Conservation (phyloP, 2,113 vertebrate genomes). For the Melanostigma gelatinosum region DNA sequence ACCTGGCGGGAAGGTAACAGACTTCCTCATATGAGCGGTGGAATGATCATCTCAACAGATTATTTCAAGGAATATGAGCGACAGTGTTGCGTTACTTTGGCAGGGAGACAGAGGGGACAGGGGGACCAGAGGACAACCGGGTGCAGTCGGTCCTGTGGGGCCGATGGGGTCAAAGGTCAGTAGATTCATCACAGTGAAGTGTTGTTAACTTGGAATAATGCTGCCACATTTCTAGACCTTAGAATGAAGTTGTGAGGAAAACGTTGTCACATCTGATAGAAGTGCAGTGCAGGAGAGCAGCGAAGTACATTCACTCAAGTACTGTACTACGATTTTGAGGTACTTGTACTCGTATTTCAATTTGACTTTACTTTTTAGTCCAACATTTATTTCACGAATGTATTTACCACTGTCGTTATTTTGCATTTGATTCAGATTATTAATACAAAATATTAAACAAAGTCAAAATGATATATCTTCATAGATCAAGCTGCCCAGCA, state of each 20-base stretch:
- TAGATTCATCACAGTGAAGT: neutral
- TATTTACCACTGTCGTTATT: neutral
- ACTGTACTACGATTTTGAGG: neutral
- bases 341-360: neutral
- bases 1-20: conserved; percentile 78
- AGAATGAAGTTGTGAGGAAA: neutral
- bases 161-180: conserved; percentile 77
- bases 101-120: conserved; percentile 82
- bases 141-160: conserved; percentile 72
- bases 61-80: neutral
- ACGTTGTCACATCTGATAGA: neutral
- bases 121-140: conserved; percentile 76
- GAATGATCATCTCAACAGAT: neutral
- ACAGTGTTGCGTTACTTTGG: neutral
- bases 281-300: neutral
- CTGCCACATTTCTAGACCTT: neutral
- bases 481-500: neutral
- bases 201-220: neutral
- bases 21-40: neutral
- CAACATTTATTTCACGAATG: neutral
- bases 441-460: neutral
- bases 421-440: neutral
- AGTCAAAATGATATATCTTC: neutral
- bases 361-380: neutral
- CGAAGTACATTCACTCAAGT: neutral